Conservation (phyloP, 2,113 vertebrate genomes). For the Aldabrachelys gigantea region DNA sequence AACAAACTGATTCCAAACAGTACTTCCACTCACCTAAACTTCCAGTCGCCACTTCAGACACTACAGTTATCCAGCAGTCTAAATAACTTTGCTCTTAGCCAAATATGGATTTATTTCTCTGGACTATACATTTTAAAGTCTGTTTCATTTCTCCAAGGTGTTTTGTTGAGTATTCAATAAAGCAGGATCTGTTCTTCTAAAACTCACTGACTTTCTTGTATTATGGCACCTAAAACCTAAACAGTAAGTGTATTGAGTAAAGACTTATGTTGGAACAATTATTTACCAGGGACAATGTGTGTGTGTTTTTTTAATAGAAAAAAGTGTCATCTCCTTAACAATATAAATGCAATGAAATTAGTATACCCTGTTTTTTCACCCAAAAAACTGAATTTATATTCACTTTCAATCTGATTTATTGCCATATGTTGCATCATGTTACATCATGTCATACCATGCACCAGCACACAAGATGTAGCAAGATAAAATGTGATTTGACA, state of each 20-base stretch:
- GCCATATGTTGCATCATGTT: slow-evolving; percentile 42
- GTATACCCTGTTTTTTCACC: not conserved
- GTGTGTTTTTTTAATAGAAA: not conserved
- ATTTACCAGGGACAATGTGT: not conserved
- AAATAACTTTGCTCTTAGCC: slow-evolving; percentile 46
- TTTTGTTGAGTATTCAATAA: slow-evolving; percentile 15
- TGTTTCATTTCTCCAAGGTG: slow-evolving; percentile 10
- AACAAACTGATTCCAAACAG: not conserved
- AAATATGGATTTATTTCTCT: slow-evolving; percentile 22
- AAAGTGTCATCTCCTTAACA: not conserved
- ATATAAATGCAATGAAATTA: slow-evolving; percentile 2
- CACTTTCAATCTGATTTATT: slow-evolving; percentile 64
- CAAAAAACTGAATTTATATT: slow-evolving; percentile 11
- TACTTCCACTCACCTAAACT: not conserved
- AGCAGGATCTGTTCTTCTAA: not conserved
- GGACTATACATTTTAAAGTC: not conserved
- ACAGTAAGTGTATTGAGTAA: not conserved
- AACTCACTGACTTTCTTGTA: not conserved
- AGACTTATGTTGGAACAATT: not conserved
- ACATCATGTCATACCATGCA: slow-evolving; percentile 52
- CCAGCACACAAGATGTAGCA: slow-evolving; percentile 30
- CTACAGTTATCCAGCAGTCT: not conserved
- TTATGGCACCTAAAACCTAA: not conserved
- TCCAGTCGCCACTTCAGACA: not conserved
- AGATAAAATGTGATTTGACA: slow-evolving; percentile 60